phyloP scores from a whole-genome alignment of 2,797 vertebrate genomes.

The Thaleichthys pacificus region DNA sequence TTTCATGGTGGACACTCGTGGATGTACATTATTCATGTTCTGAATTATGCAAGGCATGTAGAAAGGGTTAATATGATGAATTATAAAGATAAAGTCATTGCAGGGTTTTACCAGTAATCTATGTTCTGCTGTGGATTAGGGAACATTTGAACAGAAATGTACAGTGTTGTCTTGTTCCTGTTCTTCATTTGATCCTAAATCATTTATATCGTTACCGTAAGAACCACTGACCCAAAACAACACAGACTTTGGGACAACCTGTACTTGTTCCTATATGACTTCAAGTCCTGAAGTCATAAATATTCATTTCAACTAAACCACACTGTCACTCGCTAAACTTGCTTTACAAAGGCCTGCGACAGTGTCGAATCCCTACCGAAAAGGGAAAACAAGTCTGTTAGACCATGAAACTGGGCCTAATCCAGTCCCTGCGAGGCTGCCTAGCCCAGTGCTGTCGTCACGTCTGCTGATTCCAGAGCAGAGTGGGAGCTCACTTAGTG shows the following conservation, averaged over 20 bases:
- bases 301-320: constrained; percentile 54
- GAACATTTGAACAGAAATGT: constrained; percentile 29
- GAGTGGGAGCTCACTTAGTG: constrained; percentile 18
- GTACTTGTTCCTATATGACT: constrained; percentile 36
- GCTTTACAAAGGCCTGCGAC: not conserved
- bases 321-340: constrained; percentile 19
- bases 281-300: constrained; percentile 43
- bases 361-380: constrained; percentile 40
- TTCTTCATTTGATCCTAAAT: constrained; percentile 42
- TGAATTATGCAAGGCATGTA: constrained; percentile 23
- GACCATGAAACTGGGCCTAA: constrained; percentile 53
- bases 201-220: constrained; percentile 41
- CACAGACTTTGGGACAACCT: constrained; percentile 26
- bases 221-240: constrained; percentile 41
- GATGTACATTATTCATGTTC: constrained; percentile 30
- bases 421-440: constrained; percentile 34
- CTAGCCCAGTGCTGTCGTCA: constrained; percentile 39
- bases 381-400: constrained; percentile 28
- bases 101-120: not conserved
- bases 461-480: constrained; percentile 49
- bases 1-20: not conserved
- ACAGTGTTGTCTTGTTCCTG: constrained; percentile 42
- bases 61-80: constrained; percentile 27
- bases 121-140: constrained; percentile 5
- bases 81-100: constrained; percentile 1